Evolutionary conservation across 2,113 vertebrate genomes (phyloP).

Genomic region (Origma solitaria): DNA sequence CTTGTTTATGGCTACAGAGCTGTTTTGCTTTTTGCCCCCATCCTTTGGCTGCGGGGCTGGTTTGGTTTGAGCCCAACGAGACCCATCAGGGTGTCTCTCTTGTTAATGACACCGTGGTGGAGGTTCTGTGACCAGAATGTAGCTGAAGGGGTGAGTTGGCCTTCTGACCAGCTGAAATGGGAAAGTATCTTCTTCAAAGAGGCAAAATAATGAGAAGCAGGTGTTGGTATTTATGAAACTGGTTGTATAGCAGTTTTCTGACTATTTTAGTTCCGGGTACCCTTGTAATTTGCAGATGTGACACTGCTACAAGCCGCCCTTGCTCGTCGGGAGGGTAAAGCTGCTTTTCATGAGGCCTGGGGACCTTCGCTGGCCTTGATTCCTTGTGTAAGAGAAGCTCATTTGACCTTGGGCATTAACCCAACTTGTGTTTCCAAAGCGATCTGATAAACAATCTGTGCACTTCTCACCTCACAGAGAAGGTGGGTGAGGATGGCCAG

Average conservation of each 20-base stretch:
- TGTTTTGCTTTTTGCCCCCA: neutral
- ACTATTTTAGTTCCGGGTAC: neutral
- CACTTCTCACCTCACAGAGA: neutral
- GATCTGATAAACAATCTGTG: neutral
- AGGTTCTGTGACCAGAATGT: neutral
- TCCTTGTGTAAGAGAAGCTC: neutral
- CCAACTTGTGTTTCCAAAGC: neutral
- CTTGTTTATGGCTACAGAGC: accelerated
- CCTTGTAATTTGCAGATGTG: neutral
- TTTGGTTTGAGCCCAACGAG: neutral
- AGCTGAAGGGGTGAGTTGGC: neutral
- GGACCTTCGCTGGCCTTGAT: neutral
- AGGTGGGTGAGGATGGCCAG: neutral
- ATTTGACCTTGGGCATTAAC: neutral
- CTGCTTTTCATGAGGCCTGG: neutral
- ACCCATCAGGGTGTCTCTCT: neutral
- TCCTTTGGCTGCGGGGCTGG: neutral
- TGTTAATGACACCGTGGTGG: neutral
- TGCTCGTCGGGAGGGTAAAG: neutral
- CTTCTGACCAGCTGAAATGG: neutral
- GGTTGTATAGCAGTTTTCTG: neutral
- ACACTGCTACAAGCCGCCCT: accelerated
- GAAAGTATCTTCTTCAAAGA: slow-evolving; percentile 6
- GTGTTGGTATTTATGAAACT: neutral
- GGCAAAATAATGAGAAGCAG: neutral